Evolutionary conservation across 2,888 invertebrate genomes (phyloP), one percentile per base, ranked within the genome.

Genomic region (Pseudococcus jackbeardsleyi): DNA sequence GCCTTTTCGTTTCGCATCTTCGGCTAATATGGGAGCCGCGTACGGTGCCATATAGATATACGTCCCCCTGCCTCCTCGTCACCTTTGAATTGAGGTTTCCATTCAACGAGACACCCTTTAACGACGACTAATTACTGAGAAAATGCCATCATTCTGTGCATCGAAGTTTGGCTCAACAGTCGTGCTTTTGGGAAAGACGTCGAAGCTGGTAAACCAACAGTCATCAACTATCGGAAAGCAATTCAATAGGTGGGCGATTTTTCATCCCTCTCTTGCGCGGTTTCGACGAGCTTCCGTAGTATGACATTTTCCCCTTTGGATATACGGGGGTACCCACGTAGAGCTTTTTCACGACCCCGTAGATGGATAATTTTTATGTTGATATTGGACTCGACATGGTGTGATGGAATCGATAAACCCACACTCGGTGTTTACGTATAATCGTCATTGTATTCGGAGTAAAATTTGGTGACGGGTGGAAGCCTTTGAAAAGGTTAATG

Each of bases 221-320:
- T 8, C 59, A 59, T 59, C 59, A n/a, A 17, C 3, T 8, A 59
- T 8, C n/a, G n/a, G n/a, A 59, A n/a, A 3, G n/a, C 3, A n/a
- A 59, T 59, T 59, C 59, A n/a, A 59, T 59, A 59, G n/a, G n/a
- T 59, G 59, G 59, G 59, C 59, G 59, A 59, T n/a, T 59, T 59
- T 59, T 59, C 59, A 59, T 59, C 19, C 15, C 1, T n/a, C n/a
- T 0, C n/a, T 59, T 6, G n/a, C 8, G 1, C n/a, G 5, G n/a
- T n/a, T 19, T 6, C 59, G 59, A 42, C 17, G 59, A 7, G 59
- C 59, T 59, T 59, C 19, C 59, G 7, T 7, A 5, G 6, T 42
- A 42, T 42, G 42, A 59, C 15, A 59, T 59, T 59, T 59, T 59
- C n/a, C 59, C 12, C 15, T 59, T n/a, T 42, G 42, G 7, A 42